phyloP scores from a whole-genome alignment of 37 sponge, comb jelly and placozoan genomes.

The Petrosia ficiformis region DNA sequence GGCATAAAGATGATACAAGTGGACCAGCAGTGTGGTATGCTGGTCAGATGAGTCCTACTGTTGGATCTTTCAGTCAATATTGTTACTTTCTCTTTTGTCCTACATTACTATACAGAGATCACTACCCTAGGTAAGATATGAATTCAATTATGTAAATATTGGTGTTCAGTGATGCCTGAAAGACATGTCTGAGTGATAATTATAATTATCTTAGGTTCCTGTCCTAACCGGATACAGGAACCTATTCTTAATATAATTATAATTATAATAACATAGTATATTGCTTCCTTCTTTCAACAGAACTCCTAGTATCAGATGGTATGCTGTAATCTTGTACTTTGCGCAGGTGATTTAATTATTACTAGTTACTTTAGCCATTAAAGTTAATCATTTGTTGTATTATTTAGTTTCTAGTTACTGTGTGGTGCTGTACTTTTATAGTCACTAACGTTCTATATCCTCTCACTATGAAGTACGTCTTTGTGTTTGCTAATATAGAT shows the following conservation, averaged over 20 bases:
- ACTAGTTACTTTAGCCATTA: background rate
- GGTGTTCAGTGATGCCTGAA: background rate
- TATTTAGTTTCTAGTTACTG: background rate
- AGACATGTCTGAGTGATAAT: no score
- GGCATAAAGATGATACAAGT: conserved; percentile 48
- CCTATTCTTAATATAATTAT: no score
- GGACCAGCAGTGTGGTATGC: conserved; percentile 66
- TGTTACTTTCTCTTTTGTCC: conserved; percentile 78
- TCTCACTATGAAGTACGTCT: background rate
- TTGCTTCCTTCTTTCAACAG: background rate
- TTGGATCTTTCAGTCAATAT: conserved; percentile 61
- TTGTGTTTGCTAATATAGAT: no score
- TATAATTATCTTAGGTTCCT: no score
- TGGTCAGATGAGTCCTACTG: conserved; percentile 54
- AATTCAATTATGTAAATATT: background rate
- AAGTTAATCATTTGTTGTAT: background rate
- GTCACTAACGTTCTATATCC: background rate
- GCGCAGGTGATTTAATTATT: background rate
- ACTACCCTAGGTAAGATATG: conserved; percentile 61
- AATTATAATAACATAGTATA: no score
- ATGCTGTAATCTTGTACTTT: background rate
- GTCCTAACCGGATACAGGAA: no score
- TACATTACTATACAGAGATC: conserved; percentile 77
- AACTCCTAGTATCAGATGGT: background rate
- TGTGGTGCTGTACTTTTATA: background rate